Percentiles rank a stretch among this genome's conserved stretches.
Conservation (phyloP, 2,797 vertebrate species). For the Catamblyrhynchus diadema region DNA sequence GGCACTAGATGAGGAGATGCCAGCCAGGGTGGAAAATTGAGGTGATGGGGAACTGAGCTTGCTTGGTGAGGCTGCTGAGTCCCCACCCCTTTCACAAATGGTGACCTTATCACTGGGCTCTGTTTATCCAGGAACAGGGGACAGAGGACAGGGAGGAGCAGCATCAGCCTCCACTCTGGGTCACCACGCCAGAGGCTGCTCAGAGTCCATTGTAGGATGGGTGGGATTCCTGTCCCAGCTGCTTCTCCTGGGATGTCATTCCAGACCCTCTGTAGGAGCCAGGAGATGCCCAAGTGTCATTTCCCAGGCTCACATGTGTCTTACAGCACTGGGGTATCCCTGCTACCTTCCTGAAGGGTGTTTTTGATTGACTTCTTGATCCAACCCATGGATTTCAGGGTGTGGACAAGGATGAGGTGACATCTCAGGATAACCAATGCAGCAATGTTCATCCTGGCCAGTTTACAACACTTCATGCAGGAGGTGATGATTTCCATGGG, state of each 20-base stretch:
- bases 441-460: neutral
- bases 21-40: neutral
- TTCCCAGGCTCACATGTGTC: accelerated
- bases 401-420: neutral
- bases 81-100: slow-evolving; percentile 46
- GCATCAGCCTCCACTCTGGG: neutral
- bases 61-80: neutral
- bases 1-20: neutral
- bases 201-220: neutral
- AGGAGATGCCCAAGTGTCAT: neutral
- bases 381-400: neutral
- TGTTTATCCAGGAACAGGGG: neutral
- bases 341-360: neutral
- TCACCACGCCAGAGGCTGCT: neutral
- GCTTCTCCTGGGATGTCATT: neutral
- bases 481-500: neutral
- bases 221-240: neutral
- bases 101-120: neutral
- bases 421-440: neutral
- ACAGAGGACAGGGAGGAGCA: slow-evolving; percentile 20
- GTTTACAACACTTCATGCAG: neutral
- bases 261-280: neutral
- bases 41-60: neutral
- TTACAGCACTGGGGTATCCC: neutral
- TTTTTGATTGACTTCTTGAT: neutral